These are phyloP conservation scores for Euphydryas editha DNA, from an alignment of 2,888 invertebrate species.

Conservation along the genomic window DNA sequence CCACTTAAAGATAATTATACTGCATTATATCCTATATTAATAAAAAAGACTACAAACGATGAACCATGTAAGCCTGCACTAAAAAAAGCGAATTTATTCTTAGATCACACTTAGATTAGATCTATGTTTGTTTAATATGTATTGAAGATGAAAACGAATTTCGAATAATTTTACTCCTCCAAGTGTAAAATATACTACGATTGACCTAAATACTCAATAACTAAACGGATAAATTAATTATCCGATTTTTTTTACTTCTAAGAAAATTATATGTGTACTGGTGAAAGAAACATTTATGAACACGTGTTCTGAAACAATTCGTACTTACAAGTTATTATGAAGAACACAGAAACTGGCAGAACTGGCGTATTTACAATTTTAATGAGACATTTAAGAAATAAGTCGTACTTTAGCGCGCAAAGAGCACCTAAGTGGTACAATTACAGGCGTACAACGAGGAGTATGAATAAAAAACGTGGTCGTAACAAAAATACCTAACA, in stretches of 20 bases:
- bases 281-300: not conserved
- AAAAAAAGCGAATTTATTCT: too few species aligned
- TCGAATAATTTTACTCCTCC: too few species aligned
- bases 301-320: not conserved
- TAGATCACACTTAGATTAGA: too few species aligned
- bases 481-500: slow-evolving; percentile 31
- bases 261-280: not conserved
- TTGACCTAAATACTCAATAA: too few species aligned
- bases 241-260: not conserved
- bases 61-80: too few species aligned
- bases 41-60: too few species aligned
- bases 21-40: too few species aligned
- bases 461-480: slow-evolving; percentile 37
- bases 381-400: slow-evolving; percentile 32
- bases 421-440: slow-evolving; percentile 34
- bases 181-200: too few species aligned
- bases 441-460: slow-evolving; percentile 27
- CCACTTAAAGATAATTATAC: not conserved
- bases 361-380: slow-evolving; percentile 25
- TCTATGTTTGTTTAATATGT: too few species aligned
- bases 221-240: not conserved
- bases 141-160: too few species aligned
- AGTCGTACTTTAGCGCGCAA: slow-evolving; percentile 22
- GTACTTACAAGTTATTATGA: not conserved
- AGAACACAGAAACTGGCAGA: slow-evolving; percentile 8